A percentile compares a stretch with the other conserved stretches of the same genome.
phyloP scores from a whole-genome alignment of 2,888 invertebrate species.

The Cryptocephalus moraei region DNA sequence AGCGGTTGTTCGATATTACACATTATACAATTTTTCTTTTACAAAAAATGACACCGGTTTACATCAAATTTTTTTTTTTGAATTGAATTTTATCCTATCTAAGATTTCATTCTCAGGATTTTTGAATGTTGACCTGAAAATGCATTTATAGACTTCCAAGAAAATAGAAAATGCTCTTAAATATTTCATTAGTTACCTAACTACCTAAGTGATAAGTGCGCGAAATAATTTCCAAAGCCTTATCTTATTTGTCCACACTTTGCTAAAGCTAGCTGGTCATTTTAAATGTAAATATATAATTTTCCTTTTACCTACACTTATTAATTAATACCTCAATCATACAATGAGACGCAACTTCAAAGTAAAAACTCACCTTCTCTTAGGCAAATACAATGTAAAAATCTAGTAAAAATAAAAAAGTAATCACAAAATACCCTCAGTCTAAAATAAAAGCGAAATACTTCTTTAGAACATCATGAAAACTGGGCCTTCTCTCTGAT shows the following conservation, averaged over 20 bases:
- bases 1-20: conserved; percentile 18
- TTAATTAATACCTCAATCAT: conserved; percentile 6
- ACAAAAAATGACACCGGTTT: conserved; percentile 3
- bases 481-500: conserved; percentile 2
- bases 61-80: too few species aligned
- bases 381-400: not conserved
- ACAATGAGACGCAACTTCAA: conserved; percentile 4
- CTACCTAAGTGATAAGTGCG: conserved; percentile 20
- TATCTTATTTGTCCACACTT: conserved; percentile 23
- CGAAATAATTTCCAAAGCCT: conserved; percentile 17
- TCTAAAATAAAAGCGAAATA: conserved; percentile 23
- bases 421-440: conserved; percentile 19
- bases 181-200: conserved; percentile 15
- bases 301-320: not conserved
- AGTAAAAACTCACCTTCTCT: conserved; percentile 1
- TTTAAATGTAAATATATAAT: conserved; percentile 14
- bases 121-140: not conserved
- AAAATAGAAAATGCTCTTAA: conserved; percentile 11
- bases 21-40: conserved; percentile 7
- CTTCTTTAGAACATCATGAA: conserved; percentile 15
- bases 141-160: not conserved
- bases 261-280: conserved; percentile 35
- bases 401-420: conserved; percentile 8
- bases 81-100: too few species aligned
- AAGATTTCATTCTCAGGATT: too few species aligned